Base-by-base conservation (phyloP, 2,888 invertebrate species). In the Ormyrus labotus region DNA sequence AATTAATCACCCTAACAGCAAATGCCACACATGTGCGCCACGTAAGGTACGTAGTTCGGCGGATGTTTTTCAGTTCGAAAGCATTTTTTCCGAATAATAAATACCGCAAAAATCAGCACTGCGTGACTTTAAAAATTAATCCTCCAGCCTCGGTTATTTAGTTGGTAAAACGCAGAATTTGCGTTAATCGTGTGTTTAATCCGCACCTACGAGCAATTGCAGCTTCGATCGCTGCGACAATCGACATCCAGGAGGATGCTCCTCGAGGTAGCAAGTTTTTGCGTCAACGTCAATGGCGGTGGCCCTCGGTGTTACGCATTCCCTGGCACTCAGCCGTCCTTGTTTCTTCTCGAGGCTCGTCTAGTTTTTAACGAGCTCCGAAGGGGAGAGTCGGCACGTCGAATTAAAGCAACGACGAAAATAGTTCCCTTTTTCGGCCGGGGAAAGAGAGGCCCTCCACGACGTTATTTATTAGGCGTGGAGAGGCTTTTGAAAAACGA, bases 281-380 rank as follows among this genome's bases (percentile, higher is more conserved):
- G 58, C 58, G 11, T 34, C 34, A 3, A 4, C 4, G 2, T 19
- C 19, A 2, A 19, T n/a, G 55, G 8, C 57, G 63, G 51, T n/a
- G 9, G 55, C 10, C 51, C 51, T 34, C 19, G 19, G 11, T 5
- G 55, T 53, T 9, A 60, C 13, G 60, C 70, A 70, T 70, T 48
- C 58, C 11, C 68, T 5, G 48, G 58, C 9, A 50, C 45, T 68
- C 11, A 47, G 45, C 19, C 53, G 53, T 68, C 68, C 65, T 65
- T 75, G 72, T 65, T 74, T 55, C 50, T 34, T 3, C 34, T 34
- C 34, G 34, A 3, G 47, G 10, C 73, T 64, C 71, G 57, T 73
- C 75, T 80, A 80, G 74, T 65, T 75, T 80, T 74, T 80, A 80
- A 80, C 80, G 69, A 80, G 74, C 51, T 60, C 53, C 34, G n/a